Percentiles rank a stretch among this genome's conserved stretches.
Conservation (phyloP, 2,797 vertebrate species). For the Hemitrygon akajei region DNA sequence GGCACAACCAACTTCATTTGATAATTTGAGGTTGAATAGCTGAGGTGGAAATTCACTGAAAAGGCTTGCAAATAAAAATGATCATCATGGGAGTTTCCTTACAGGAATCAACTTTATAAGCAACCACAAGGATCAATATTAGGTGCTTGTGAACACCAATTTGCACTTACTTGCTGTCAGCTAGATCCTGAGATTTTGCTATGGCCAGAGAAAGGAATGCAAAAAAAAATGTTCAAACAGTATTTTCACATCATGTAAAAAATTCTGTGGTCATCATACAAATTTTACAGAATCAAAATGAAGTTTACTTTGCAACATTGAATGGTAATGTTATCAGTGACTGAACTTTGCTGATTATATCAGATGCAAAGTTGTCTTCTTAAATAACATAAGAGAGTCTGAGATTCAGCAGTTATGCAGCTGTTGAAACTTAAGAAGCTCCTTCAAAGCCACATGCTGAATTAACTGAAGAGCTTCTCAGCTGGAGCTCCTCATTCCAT, state of each 20-base stretch:
- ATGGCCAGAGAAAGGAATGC: not conserved
- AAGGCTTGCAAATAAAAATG: too few species aligned
- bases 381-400: constrained; percentile 7
- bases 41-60: not conserved
- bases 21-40: not conserved
- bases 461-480: constrained; percentile 14
- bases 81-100: not conserved
- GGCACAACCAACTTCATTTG: too few species aligned
- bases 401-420: constrained; percentile 36
- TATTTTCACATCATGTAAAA: constrained; percentile 16
- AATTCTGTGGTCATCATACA: not conserved
- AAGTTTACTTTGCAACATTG: not conserved
- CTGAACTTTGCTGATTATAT: constrained; percentile 24
- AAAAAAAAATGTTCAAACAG: not conserved
- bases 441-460: not conserved
- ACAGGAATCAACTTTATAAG: not conserved
- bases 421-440: constrained; percentile 37
- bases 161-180: not conserved
- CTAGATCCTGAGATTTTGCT: not conserved
- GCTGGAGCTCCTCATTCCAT: constrained; percentile 3
- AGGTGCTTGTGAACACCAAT: not conserved
- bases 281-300: not conserved
- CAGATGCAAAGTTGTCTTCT: constrained; percentile 12
- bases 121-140: not conserved
- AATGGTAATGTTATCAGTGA: constrained; percentile 14